phyloP scores from a whole-genome alignment of 2,888 invertebrate genomes.

The Zhuqinia jingwanae region DNA sequence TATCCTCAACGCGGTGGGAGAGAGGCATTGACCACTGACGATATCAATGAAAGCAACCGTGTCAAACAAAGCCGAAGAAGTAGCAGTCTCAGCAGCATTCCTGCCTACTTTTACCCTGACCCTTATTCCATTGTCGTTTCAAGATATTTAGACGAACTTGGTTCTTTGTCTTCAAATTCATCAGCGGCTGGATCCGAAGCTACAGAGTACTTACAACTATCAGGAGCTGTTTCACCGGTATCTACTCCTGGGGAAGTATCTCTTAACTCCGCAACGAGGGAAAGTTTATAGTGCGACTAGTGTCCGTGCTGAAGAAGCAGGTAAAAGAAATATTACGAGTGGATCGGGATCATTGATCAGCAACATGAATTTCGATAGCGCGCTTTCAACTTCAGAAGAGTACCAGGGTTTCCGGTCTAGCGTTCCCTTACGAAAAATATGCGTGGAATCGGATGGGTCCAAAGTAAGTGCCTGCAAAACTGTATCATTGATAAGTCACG shows the following conservation, averaged over 20 bases:
- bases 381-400: slow-evolving; percentile 88
- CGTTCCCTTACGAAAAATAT: slow-evolving; percentile 88
- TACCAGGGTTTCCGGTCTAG: slow-evolving; percentile 90
- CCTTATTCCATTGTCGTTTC: slow-evolving; percentile 65
- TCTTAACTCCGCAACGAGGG: no score
- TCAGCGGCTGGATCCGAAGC: slow-evolving; percentile 54
- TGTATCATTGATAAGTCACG: not conserved
- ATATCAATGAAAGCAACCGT: not conserved
- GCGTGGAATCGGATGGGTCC: slow-evolving; percentile 89
- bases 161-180: slow-evolving; percentile 53
- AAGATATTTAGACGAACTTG: slow-evolving; percentile 59
- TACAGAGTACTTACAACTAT: slow-evolving; percentile 65
- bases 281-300: no score
- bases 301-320: slow-evolving; percentile 5
- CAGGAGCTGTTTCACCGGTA: slow-evolving; percentile 1
- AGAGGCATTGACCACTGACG: no score
- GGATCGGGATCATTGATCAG: slow-evolving; percentile 7
- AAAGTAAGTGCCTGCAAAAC: slow-evolving; percentile 84
- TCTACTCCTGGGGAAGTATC: slow-evolving; percentile 6
- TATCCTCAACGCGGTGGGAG: slow-evolving; percentile 21
- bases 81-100: slow-evolving; percentile 53
- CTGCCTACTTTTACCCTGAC: slow-evolving; percentile 59
- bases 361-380: slow-evolving; percentile 86
- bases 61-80: slow-evolving; percentile 27
- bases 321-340: not conserved